Conservation (phyloP, 2,888 invertebrate genomes). For the Anodontia alba region DNA sequence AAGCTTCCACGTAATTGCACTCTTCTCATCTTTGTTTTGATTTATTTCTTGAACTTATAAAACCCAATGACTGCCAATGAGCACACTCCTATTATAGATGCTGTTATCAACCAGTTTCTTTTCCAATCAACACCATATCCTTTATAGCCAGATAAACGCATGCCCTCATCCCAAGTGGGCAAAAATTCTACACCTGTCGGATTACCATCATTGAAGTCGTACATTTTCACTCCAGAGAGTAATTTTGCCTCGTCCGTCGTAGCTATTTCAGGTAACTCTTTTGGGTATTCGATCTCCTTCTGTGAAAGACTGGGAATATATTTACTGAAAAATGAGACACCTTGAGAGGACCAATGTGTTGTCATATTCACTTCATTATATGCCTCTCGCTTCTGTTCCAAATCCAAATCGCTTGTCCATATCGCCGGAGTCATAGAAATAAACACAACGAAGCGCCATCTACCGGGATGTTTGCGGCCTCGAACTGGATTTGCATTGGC, state of each 20-base stretch:
- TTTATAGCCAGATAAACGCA: slow-evolving; percentile 2
- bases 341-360: slow-evolving; percentile 78
- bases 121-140: background rate
- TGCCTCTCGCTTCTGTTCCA: slow-evolving; percentile 68
- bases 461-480: slow-evolving; percentile 68
- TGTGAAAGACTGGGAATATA: slow-evolving; percentile 27
- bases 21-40: too few species aligned
- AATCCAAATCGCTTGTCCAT: slow-evolving; percentile 72
- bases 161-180: slow-evolving; percentile 60
- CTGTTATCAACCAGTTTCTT: background rate
- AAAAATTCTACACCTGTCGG: slow-evolving; percentile 60
- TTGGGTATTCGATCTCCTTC: slow-evolving; percentile 37
- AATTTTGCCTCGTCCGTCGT: slow-evolving; percentile 66
- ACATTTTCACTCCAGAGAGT: slow-evolving; percentile 58
- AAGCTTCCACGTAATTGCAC: too few species aligned
- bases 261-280: slow-evolving; percentile 67
- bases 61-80: background rate
- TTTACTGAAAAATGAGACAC: slow-evolving; percentile 56
- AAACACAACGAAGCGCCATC: slow-evolving; percentile 78
- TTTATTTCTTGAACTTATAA: background rate
- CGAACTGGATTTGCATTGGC: slow-evolving; percentile 75
- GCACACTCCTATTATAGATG: background rate
- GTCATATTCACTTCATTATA: slow-evolving; percentile 68
- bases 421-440: slow-evolving; percentile 79
- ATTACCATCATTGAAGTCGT: slow-evolving; percentile 62